Conservation (phyloP, 2,888 invertebrate species). For the Ophioninae sp. region DNA sequence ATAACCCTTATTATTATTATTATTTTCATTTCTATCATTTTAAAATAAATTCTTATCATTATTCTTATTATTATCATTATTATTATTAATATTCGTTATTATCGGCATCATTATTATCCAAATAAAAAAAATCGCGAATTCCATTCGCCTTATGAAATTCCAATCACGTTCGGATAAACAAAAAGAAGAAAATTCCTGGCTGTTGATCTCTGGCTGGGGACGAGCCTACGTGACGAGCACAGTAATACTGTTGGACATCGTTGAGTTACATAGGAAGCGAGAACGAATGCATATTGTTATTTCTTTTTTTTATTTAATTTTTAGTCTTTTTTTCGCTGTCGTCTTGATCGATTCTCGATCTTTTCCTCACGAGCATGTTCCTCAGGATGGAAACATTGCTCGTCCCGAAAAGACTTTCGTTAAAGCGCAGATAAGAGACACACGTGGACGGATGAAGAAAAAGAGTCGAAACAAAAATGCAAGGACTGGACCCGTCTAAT, state of each 20-base stretch:
- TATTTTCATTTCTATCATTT: no score
- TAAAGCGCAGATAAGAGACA: background rate
- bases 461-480: background rate
- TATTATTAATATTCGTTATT: background rate
- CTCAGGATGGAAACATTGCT: background rate
- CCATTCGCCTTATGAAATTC: conserved; percentile 39
- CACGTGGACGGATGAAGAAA: background rate
- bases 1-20: no score
- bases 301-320: conserved; percentile 11
- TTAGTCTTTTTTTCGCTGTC: background rate
- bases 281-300: background rate
- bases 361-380: background rate
- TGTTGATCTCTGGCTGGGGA: background rate
- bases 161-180: conserved; percentile 27
- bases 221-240: conserved; percentile 35
- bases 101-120: conserved; percentile 2
- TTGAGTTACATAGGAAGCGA: background rate
- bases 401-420: background rate
- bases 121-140: conserved; percentile 17
- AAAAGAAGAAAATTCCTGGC: conserved; percentile 5
- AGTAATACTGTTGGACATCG: conserved; percentile 28
- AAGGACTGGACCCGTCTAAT: conserved; percentile 4
- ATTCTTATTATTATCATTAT: no score
- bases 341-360: background rate
- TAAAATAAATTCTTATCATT: background rate